Evolutionary conservation across 2,888 invertebrate genomes (phyloP), one percentile per base, ranked within the genome.

Genomic region (Patella depressa): DNA sequence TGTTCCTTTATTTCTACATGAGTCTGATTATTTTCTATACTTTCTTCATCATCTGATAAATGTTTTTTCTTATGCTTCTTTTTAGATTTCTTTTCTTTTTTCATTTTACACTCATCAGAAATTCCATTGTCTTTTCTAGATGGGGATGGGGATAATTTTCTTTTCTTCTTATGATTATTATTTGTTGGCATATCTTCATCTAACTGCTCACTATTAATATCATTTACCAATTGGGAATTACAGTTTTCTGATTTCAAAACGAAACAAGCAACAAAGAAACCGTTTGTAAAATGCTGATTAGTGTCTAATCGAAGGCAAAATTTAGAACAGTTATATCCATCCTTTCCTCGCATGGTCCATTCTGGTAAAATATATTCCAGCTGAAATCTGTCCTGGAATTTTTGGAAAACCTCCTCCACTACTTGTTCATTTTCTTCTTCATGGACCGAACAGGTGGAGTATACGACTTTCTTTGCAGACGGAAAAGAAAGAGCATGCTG

Each of bases 201-300:
- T 45, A 9, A 45, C 45, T 45, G 7, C 7, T 9, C 45, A 45
- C 45, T 9, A 45, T 45, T 45, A 9, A 45, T 45, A 45, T 45
- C 45, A 45, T 45, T 45, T 45, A 45, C 45, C 45, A 45, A 45
- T 65, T 11, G 11, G 24, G 24, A 12, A 19, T 14, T 24, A 24
- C 24, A 65, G 24, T 19, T 19, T 9, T 65, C 24, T 12, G 65
- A 19, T 82, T 80, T 90, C 3, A 14, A 65, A 65, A 65, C 96
- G 86, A 99, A 95, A 74, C 98, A 94, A 1, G 98, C 98, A 57
- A 99, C 94, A 92, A 99, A 99, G 92, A 99, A 98, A 2, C 99
- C 99, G 90, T 96, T 97, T 0, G 97, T 97, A 7, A 94, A 92
- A 92, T 98, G 97, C 0, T 93, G 92, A 7, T 95, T 94, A 0